Percentiles rank a stretch among this genome's conserved stretches.
Conservation (phyloP, 2,113 vertebrate species). For the Petrocephalus zakoni region DNA sequence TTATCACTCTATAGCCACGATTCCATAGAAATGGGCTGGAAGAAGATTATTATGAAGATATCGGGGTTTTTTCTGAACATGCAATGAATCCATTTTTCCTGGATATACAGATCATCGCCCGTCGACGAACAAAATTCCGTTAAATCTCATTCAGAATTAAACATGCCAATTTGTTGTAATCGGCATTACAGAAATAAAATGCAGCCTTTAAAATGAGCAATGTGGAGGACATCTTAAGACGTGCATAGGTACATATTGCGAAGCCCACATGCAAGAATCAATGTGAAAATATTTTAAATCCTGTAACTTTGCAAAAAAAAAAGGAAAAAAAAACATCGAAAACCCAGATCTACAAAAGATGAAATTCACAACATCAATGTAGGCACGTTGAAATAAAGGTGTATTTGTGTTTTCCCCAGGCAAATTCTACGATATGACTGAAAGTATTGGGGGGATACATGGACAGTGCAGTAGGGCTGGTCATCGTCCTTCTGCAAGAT, state of each 20-base stretch:
- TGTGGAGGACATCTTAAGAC: not conserved
- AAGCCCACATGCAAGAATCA: not conserved
- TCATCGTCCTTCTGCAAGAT: not conserved
- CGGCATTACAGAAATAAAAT: not conserved
- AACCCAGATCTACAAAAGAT: not conserved
- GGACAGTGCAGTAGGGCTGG: not conserved
- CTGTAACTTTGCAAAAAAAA: not conserved
- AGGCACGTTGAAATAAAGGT: not conserved
- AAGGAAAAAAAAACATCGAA: not conserved
- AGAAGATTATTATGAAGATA: not conserved
- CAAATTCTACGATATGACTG: not conserved
- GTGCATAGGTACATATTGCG: not conserved
- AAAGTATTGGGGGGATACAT: not conserved
- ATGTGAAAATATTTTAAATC: not conserved
- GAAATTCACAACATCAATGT: not conserved
- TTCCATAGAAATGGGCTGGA: not conserved
- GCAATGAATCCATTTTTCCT: not conserved
- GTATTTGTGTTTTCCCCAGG: not conserved
- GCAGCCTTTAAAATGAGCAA: not conserved
- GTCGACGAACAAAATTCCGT: not conserved
- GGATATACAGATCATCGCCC: not conserved
- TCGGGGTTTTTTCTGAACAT: not conserved
- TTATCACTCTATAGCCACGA: not conserved
- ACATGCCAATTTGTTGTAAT: not conserved
- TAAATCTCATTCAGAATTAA: not conserved